Evolutionary conservation across 2,888 invertebrate genomes (phyloP).

Genomic region (Troides aeacus): DNA sequence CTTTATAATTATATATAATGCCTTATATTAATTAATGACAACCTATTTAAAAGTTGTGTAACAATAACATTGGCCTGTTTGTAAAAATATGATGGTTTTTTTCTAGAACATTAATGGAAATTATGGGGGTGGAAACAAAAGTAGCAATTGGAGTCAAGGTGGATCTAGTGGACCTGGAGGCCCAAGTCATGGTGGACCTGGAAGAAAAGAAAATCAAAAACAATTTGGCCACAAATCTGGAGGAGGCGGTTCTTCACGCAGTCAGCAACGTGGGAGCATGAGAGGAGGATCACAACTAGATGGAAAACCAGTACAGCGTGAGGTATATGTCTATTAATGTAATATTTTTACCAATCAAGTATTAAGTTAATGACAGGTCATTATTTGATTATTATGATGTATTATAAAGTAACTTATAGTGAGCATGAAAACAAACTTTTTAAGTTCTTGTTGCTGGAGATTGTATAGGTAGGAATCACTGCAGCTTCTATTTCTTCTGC

Average conservation of each 20-base stretch:
- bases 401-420: too few species aligned
- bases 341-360: not conserved
- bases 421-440: too few species aligned
- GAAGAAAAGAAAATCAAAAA: slow-evolving; percentile 47
- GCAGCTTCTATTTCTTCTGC: too few species aligned
- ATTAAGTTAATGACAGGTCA: too few species aligned
- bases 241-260: slow-evolving; percentile 38
- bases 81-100: slow-evolving; percentile 11
- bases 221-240: slow-evolving; percentile 38
- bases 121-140: slow-evolving; percentile 60
- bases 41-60: too few species aligned
- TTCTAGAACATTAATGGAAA: slow-evolving; percentile 65
- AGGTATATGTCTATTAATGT: slow-evolving; percentile 44
- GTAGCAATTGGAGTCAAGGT: slow-evolving; percentile 52
- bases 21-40: too few species aligned
- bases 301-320: slow-evolving; percentile 63
- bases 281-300: slow-evolving; percentile 49
- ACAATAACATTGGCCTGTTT: too few species aligned
- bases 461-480: too few species aligned
- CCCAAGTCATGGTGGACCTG: slow-evolving; percentile 45
- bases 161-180: slow-evolving; percentile 31
- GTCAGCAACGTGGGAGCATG: slow-evolving; percentile 37
- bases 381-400: too few species aligned
- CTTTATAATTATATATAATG: too few species aligned
- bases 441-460: too few species aligned